phyloP scores from a whole-genome alignment of 1,140 invertebrate genomes.

The Heliconius melpomene region DNA sequence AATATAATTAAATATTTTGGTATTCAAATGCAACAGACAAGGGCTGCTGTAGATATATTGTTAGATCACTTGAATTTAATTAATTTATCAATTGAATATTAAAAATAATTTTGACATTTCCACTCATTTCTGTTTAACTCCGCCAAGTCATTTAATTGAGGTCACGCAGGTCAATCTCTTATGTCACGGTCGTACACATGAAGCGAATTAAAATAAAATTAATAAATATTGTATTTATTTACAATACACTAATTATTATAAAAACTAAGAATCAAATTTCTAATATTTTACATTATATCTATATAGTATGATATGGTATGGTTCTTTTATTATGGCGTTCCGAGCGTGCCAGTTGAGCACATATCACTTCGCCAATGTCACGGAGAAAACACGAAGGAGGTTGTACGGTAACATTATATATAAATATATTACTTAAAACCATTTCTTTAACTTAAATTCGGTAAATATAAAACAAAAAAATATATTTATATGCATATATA shows the following conservation, averaged over 20 bases:
- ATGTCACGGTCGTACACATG: constrained; percentile 10
- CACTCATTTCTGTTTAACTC: too few relatives aligned
- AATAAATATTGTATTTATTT: not conserved
- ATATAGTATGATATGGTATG: too few relatives aligned
- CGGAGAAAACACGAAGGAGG: too few relatives aligned
- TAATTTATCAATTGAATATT: too few relatives aligned
- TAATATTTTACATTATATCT: not conserved
- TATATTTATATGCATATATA: not conserved
- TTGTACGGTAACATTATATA: too few relatives aligned
- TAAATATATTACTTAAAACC: not conserved
- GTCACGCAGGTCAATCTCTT: not conserved
- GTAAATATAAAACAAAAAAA: not conserved
- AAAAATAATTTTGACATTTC: too few relatives aligned
- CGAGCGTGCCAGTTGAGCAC: too few relatives aligned
- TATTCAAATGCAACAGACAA: not conserved
- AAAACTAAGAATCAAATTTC: not conserved
- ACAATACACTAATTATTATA: not conserved
- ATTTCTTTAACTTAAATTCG: not conserved
- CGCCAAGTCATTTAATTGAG: not conserved
- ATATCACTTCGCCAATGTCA: too few relatives aligned
- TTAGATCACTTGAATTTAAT: too few relatives aligned
- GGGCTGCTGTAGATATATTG: not conserved
- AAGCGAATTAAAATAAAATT: not conserved
- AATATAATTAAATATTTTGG: not conserved
- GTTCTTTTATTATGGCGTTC: too few relatives aligned